Evolutionary conservation across 2,888 invertebrate species (phyloP).

Genomic region (Hirtodrosophila confusa): DNA sequence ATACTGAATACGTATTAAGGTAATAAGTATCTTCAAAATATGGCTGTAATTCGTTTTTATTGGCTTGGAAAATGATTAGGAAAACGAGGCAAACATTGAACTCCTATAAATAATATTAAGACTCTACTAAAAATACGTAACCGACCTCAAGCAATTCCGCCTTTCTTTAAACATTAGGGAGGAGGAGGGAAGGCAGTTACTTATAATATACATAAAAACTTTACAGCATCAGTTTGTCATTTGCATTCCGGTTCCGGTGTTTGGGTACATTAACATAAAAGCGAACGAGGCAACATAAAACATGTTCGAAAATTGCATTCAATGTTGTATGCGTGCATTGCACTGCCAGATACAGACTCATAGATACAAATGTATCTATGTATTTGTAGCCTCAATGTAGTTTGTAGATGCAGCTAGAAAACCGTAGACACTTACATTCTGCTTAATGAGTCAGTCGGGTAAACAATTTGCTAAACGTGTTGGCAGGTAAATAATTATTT

Average conservation of each 20-base stretch:
- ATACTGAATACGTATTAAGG: no score
- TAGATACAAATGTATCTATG: slow-evolving; percentile 54
- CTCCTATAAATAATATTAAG: slow-evolving; percentile 19
- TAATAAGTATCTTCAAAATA: no score
- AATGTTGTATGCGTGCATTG: slow-evolving; percentile 68
- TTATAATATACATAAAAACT: slow-evolving; percentile 11
- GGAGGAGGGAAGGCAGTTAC: slow-evolving; percentile 1
- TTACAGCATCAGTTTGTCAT: slow-evolving; percentile 27
- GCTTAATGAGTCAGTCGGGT: slow-evolving; percentile 36
- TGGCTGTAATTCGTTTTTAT: no score
- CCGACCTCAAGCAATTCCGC: slow-evolving; percentile 48
- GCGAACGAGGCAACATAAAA: slow-evolving; percentile 39
- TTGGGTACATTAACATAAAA: slow-evolving; percentile 58
- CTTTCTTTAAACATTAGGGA: slow-evolving; percentile 44
- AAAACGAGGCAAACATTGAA: slow-evolving; percentile 13
- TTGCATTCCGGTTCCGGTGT: slow-evolving; percentile 65
- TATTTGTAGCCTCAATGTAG: slow-evolving; percentile 34
- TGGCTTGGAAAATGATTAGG: no score
- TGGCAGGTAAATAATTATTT: slow-evolving; percentile 31
- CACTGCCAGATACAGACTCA: slow-evolving; percentile 40
- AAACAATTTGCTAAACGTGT: slow-evolving; percentile 26
- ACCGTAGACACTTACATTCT: slow-evolving; percentile 34
- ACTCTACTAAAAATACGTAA: slow-evolving; percentile 31
- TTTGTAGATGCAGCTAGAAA: slow-evolving; percentile 45
- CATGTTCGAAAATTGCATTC: slow-evolving; percentile 54